phyloP scores from a whole-genome alignment of 2,797 vertebrate genomes.

The Halcyon badia region DNA sequence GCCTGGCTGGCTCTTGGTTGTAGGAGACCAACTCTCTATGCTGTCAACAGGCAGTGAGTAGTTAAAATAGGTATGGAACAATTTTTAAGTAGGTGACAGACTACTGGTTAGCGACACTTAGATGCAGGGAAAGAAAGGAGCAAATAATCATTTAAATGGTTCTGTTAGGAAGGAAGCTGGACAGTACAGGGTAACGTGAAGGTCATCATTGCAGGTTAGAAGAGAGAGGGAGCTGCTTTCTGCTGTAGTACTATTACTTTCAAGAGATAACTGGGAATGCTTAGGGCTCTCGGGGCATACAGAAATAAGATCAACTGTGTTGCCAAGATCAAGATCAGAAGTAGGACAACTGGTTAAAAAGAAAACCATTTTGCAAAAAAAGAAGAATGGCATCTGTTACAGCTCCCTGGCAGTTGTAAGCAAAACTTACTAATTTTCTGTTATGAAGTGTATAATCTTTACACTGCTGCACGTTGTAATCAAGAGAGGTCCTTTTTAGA shows the following conservation, averaged over 20 bases:
- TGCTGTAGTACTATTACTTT: background rate
- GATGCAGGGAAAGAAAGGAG: background rate
- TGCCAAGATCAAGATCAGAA: background rate
- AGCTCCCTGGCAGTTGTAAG: background rate
- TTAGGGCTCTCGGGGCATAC: background rate
- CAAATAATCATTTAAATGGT: background rate
- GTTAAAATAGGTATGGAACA: background rate
- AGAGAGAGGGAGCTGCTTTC: background rate
- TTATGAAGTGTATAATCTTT: background rate
- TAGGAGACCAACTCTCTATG: background rate
- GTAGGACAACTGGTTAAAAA: background rate
- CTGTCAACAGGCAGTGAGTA: background rate
- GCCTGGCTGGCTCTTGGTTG: background rate
- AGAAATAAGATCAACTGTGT: background rate
- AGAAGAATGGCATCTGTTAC: background rate
- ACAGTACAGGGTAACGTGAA: fast-evolving
- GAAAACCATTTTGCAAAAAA: background rate
- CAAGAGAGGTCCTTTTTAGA: background rate
- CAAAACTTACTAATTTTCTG: background rate
- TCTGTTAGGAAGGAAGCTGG: background rate
- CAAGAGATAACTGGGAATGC: background rate
- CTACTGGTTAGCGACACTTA: background rate
- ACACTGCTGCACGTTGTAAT: background rate
- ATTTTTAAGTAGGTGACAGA: background rate
- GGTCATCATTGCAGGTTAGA: background rate